Evolutionary conservation across 2,888 invertebrate species (phyloP).

Genomic region (Mylabris sibirica): DNA sequence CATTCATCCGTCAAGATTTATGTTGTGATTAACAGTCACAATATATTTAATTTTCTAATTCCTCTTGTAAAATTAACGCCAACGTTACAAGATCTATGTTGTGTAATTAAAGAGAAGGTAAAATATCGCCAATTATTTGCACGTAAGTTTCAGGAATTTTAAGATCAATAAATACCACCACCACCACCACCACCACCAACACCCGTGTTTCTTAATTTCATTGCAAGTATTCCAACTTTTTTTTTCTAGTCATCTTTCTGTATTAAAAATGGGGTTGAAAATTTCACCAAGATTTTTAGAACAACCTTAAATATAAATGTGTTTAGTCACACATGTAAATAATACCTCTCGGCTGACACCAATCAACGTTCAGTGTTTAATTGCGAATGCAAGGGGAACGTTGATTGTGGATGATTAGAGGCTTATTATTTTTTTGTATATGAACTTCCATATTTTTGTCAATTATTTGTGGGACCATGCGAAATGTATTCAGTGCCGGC

Average conservation of each 20-base stretch:
- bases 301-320: too few species aligned
- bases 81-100: conserved; percentile 12
- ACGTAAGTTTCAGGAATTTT: not conserved
- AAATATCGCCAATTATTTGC: conserved; percentile 19
- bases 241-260: not conserved
- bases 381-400: too few species aligned
- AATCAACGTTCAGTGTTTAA: too few species aligned
- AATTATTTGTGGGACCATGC: too few species aligned
- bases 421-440: too few species aligned
- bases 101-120: conserved; percentile 14
- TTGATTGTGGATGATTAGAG: too few species aligned
- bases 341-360: not conserved
- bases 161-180: conserved; percentile 11
- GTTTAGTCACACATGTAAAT: too few species aligned
- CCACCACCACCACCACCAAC: too few species aligned
- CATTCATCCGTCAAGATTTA: not conserved
- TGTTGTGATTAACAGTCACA: conserved; percentile 14
- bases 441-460: too few species aligned
- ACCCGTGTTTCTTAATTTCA: not conserved
- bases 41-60: conserved; percentile 14
- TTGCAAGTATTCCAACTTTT: not conserved
- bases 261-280: too few species aligned
- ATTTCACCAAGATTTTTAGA: too few species aligned
- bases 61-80: conserved; percentile 10
- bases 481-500: too few species aligned